phyloP scores from a whole-genome alignment of 2,888 invertebrate genomes.

The Nasonia oneida region DNA sequence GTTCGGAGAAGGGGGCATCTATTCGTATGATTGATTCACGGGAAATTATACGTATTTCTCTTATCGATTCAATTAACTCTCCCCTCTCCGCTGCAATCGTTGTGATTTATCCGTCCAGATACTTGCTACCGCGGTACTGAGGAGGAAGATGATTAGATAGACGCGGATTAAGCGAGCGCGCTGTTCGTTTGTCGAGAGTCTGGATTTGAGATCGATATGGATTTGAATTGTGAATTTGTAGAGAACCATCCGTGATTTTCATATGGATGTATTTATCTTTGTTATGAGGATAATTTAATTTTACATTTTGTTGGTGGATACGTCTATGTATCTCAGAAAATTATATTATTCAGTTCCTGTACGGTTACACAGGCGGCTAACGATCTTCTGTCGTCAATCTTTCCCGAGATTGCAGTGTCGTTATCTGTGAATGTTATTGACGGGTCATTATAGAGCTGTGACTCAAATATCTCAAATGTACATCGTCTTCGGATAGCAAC shows the following conservation, averaged over 20 bases:
- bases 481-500: too few species aligned
- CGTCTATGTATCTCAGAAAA: too few species aligned
- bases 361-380: too few species aligned
- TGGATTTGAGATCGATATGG: neutral
- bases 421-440: neutral
- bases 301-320: too few species aligned
- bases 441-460: neutral
- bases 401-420: neutral
- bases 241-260: neutral
- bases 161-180: neutral
- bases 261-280: neutral
- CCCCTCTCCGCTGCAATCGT: neutral
- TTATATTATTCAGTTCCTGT: too few species aligned
- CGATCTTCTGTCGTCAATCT: neutral
- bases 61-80: slow-evolving; percentile 51
- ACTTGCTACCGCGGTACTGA: neutral
- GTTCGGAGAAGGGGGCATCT: neutral
- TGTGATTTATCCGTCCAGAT: slow-evolving; percentile 44
- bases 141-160: slow-evolving; percentile 40
- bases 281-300: neutral
- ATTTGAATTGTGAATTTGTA: neutral
- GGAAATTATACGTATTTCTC: slow-evolving; percentile 26
- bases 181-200: neutral
- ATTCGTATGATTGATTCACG: slow-evolving; percentile 27
- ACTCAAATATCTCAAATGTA: neutral